Evolutionary conservation across 2,888 invertebrate species (phyloP).

Genomic region (Cheiracanthium punctorium): DNA sequence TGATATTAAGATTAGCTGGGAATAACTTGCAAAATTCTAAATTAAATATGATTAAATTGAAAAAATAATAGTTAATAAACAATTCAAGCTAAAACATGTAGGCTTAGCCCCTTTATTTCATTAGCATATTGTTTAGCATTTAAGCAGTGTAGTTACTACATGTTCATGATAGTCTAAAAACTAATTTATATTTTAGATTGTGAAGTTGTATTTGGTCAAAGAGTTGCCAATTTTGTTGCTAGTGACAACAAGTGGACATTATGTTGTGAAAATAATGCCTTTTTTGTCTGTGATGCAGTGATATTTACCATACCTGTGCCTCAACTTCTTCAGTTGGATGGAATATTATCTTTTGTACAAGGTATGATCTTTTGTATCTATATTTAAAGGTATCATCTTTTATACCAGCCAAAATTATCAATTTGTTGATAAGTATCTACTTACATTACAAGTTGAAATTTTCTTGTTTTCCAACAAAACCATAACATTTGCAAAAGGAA

Average conservation of each 20-base stretch:
- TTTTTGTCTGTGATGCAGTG: slow-evolving; percentile 46
- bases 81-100: too few species aligned
- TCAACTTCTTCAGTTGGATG: slow-evolving; percentile 51
- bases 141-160: not conserved
- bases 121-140: too few species aligned
- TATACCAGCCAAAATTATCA: too few species aligned
- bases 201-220: slow-evolving; percentile 44
- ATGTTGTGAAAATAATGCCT: slow-evolving; percentile 42
- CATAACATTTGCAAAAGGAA: too few species aligned
- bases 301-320: slow-evolving; percentile 54
- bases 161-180: too few species aligned
- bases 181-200: slow-evolving; percentile 29
- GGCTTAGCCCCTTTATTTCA: too few species aligned
- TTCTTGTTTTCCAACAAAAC: too few species aligned
- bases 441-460: not conserved
- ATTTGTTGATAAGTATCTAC: not conserved
- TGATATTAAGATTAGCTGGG: too few species aligned
- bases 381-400: not conserved
- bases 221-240: slow-evolving; percentile 19
- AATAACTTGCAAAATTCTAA: too few species aligned
- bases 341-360: slow-evolving; percentile 18
- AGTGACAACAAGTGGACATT: slow-evolving; percentile 28
- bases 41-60: too few species aligned
- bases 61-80: too few species aligned
- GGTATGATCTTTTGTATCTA: slow-evolving; percentile 7